A percentile compares a stretch with the other conserved stretches of the same genome.
Conservation (phyloP, 2,888 invertebrate species). For the Aphidoletes aphidimyza region DNA sequence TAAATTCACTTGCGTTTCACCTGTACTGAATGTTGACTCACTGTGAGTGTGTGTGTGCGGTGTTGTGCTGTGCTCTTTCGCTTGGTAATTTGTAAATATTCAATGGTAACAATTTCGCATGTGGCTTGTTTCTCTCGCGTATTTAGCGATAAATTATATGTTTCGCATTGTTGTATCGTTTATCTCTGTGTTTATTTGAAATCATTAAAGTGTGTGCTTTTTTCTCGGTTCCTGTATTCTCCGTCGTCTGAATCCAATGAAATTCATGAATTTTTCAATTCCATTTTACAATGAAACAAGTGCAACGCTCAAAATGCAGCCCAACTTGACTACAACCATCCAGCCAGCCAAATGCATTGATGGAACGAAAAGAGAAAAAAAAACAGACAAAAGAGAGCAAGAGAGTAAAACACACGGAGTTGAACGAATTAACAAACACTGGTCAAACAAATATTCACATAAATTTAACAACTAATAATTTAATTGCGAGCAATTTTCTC, state of each 20-base stretch:
- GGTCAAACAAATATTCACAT: slow-evolving; percentile 52
- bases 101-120: slow-evolving; percentile 39
- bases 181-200: slow-evolving; percentile 44
- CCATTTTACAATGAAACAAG: slow-evolving; percentile 3
- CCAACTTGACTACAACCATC: neutral
- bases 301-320: neutral
- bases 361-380: neutral
- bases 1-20: slow-evolving; percentile 43
- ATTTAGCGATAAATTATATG: slow-evolving; percentile 54
- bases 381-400: neutral
- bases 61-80: neutral
- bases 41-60: neutral
- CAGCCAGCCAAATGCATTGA: neutral
- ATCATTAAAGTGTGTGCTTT: slow-evolving; percentile 25
- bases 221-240: neutral
- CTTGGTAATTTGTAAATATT: slow-evolving; percentile 49
- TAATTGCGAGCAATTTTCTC: slow-evolving; percentile 47
- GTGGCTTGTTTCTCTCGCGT: slow-evolving; percentile 1
- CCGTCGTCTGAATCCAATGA: neutral
- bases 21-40: no score
- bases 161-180: slow-evolving; percentile 50
- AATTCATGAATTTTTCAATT: slow-evolving; percentile 50
- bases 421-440: slow-evolving; percentile 50
- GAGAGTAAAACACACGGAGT: neutral
- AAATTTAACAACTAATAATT: slow-evolving; percentile 54